Conservation (phyloP, 2,888 invertebrate species). For the Chaitophorus viminalis region DNA sequence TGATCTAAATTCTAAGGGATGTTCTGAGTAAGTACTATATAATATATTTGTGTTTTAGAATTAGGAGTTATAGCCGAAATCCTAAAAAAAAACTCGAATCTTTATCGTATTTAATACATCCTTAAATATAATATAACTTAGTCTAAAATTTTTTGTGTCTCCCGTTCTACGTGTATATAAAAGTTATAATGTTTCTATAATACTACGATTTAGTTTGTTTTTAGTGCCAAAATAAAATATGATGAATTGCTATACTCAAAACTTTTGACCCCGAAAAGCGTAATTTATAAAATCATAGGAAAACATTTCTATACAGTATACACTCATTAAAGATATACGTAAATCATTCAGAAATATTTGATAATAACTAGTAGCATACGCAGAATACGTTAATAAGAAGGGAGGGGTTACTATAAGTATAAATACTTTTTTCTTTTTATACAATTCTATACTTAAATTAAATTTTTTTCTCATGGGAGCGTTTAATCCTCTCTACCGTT, state of each 20-base stretch:
- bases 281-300: conserved; percentile 10
- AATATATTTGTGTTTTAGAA: not conserved
- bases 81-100: not conserved
- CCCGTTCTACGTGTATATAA: not conserved
- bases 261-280: conserved; percentile 16
- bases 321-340: not conserved
- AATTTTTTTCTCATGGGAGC: too few species aligned
- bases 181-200: not conserved
- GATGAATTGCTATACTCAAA: conserved; percentile 26
- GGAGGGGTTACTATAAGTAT: too few species aligned
- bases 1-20: too few species aligned
- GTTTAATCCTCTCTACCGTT: too few species aligned
- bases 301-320: not conserved
- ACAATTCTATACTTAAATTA: too few species aligned
- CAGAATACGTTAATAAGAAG: too few species aligned
- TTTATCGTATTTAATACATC: not conserved
- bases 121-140: too few species aligned
- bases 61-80: not conserved
- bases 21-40: too few species aligned
- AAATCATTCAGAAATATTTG: not conserved
- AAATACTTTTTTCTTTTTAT: too few species aligned
- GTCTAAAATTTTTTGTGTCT: conserved; percentile 4
- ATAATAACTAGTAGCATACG: too few species aligned
- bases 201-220: not conserved
- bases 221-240: conserved; percentile 1